Evolutionary conservation across 2,888 invertebrate genomes (phyloP).

Genomic region (Serripes groenlandicus): DNA sequence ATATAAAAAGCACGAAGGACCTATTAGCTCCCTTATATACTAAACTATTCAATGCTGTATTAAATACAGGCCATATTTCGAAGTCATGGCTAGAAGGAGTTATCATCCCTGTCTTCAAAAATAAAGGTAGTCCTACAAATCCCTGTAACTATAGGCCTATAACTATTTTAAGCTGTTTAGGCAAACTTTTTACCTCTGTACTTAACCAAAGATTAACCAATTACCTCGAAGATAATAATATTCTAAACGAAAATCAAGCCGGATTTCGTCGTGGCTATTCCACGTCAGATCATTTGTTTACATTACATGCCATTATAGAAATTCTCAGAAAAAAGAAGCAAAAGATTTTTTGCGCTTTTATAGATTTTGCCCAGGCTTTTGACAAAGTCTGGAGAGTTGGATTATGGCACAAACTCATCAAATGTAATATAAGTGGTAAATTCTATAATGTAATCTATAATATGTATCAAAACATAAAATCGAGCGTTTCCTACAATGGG

Average conservation of each 20-base stretch:
- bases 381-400: conserved; percentile 34
- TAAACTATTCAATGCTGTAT: conserved; percentile 5
- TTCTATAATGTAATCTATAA: conserved; percentile 26
- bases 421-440: conserved; percentile 24
- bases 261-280: conserved; percentile 36
- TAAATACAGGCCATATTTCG: conserved; percentile 1
- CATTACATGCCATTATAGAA: conserved; percentile 17
- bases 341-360: conserved; percentile 36
- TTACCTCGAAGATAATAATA: conserved; percentile 18
- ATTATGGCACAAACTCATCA: conserved; percentile 29
- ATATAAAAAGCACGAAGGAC: conserved; percentile 27
- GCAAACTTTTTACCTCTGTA: conserved; percentile 51
- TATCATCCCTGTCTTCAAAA: conserved; percentile 35
- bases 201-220: conserved; percentile 31
- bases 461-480: conserved; percentile 34
- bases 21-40: background rate
- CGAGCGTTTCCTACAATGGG: conserved; percentile 11
- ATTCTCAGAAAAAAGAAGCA: conserved; percentile 26
- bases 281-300: conserved; percentile 44
- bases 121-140: conserved; percentile 29
- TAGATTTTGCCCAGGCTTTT: conserved; percentile 41
- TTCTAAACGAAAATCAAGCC: conserved; percentile 43
- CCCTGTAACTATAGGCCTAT: conserved; percentile 43
- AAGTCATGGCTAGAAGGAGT: conserved; percentile 29
- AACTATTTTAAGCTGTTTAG: conserved; percentile 39